Evolutionary conservation across 2,113 vertebrate species (phyloP).

Genomic region (Austrofundulus limnaeus): DNA sequence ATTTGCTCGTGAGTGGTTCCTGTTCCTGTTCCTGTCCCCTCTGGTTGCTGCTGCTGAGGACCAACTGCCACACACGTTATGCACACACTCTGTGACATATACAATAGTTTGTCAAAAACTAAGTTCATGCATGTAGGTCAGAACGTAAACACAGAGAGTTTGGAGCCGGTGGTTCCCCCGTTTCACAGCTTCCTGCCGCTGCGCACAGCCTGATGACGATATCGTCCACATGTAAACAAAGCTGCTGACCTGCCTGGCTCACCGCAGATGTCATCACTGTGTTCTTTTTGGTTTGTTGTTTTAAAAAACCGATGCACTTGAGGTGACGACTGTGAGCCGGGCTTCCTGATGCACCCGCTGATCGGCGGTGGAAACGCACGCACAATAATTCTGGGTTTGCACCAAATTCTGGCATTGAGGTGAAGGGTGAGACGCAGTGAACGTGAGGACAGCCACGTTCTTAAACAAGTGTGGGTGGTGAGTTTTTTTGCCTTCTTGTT

Average conservation of each 20-base stretch:
- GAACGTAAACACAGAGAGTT: slow-evolving; percentile 39
- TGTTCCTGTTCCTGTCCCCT: slow-evolving; percentile 64
- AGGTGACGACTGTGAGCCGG: neutral
- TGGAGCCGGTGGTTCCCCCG: slow-evolving; percentile 64
- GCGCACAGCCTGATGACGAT: slow-evolving; percentile 41
- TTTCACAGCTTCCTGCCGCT: slow-evolving; percentile 42
- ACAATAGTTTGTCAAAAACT: slow-evolving; percentile 26
- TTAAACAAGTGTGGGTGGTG: slow-evolving; percentile 29
- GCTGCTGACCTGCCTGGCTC: slow-evolving; percentile 34
- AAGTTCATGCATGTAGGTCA: slow-evolving; percentile 64
- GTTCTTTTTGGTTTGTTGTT: slow-evolving; percentile 35
- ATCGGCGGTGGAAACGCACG: neutral
- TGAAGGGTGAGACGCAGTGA: slow-evolving; percentile 44
- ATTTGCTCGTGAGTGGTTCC: slow-evolving; percentile 57
- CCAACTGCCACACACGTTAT: slow-evolving; percentile 29
- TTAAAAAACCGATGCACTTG: neutral
- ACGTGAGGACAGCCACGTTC: slow-evolving; percentile 53
- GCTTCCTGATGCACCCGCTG: neutral
- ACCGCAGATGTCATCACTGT: slow-evolving; percentile 49
- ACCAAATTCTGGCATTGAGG: slow-evolving; percentile 18
- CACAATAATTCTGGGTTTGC: neutral
- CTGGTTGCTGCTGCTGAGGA: slow-evolving; percentile 27
- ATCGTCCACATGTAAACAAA: slow-evolving; percentile 67
- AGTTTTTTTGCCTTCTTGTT: slow-evolving; percentile 28
- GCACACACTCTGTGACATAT: slow-evolving; percentile 28